phyloP scores from a whole-genome alignment of 2,113 vertebrate genomes.

The Bombycilla garrulus region DNA sequence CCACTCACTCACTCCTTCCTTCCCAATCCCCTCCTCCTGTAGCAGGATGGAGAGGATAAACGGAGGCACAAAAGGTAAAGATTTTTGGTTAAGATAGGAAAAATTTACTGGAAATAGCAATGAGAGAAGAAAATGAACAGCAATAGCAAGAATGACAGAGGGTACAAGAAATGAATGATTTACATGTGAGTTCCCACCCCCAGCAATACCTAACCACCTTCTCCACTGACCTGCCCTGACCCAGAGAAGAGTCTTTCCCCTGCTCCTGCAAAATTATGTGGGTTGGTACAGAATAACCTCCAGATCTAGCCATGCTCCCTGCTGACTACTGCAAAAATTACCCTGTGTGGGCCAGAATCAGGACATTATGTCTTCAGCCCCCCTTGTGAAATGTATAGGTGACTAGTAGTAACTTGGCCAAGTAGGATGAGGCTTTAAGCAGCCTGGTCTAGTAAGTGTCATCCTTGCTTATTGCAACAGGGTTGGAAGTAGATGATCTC shows the following conservation, averaged over 20 bases:
- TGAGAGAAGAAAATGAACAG: not conserved
- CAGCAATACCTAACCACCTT: not conserved
- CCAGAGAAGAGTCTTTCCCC: not conserved
- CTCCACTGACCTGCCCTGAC: accelerated
- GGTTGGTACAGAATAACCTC: not conserved
- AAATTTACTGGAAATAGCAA: not conserved
- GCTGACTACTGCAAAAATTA: not conserved
- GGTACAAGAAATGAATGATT: accelerated
- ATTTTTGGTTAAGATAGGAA: not conserved
- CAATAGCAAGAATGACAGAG: not conserved
- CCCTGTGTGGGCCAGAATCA: not conserved
- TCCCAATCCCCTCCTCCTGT: too few relatives aligned
- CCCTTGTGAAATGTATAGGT: not conserved
- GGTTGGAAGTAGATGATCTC: not conserved
- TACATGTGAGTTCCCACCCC: not conserved
- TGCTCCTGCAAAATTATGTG: not conserved
- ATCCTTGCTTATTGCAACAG: accelerated
- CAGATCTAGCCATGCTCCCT: not conserved
- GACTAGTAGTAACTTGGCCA: not conserved
- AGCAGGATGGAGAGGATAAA: accelerated
- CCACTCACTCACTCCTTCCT: accelerated
- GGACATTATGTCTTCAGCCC: not conserved
- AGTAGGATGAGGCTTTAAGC: not conserved
- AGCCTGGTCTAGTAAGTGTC: not conserved
- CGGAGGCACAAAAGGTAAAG: not conserved